Base-by-base conservation (phyloP, 1,140 invertebrate species). In the Arctopsyche grandis region DNA sequence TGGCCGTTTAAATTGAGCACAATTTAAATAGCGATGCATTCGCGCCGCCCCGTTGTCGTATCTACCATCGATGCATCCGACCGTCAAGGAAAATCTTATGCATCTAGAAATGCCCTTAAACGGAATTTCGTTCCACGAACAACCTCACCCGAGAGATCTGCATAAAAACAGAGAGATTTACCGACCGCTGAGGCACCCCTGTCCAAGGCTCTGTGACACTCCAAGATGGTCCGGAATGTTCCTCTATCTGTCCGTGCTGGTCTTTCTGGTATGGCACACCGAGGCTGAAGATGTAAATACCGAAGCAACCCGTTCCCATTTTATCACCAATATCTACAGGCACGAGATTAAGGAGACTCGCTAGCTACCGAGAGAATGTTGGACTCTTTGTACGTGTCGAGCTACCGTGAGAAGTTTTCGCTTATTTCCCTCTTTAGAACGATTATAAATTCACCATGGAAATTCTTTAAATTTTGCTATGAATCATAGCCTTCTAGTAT, bases 201-300 rank as follows among this genome's bases (percentile, higher is more conserved):
- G 70, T 74, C 44, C 19, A 12, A n/a, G n/a, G n/a, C n/a, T 12
- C 44, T 16, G 69, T 73, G 69, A 73, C 69, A 73, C 71, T 10
- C 22, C 46, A 74, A 74, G 71, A 74, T 74, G 71, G 71, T 56
- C 71, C 71, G 74, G 74, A 76, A 76, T 76, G 74, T 63, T 63
- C 58, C 29, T 19, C 24, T 44, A 29, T 29, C 52, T 58, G 48
- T 76, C 56, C 48, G 38, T n/a, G 21, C 56, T 43, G 44, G 74
- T 43, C 24, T 46, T 26, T 63, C 19, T 63, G 43, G 56, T 76
- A 76, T 76, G 74, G 74, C 74, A 75, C 73, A 24, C 56, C 38
- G 26, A 10, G 21, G 74, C 46, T 76, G 74, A 48, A 76, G 44
- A 76, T 76, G 74, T 52, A 76, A 76, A 76, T 76, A 76, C 74